These are phyloP conservation scores for Oxygymnocypris stewartii DNA, from an alignment of 2,113 vertebrate genomes.

Conservation along the genomic window DNA sequence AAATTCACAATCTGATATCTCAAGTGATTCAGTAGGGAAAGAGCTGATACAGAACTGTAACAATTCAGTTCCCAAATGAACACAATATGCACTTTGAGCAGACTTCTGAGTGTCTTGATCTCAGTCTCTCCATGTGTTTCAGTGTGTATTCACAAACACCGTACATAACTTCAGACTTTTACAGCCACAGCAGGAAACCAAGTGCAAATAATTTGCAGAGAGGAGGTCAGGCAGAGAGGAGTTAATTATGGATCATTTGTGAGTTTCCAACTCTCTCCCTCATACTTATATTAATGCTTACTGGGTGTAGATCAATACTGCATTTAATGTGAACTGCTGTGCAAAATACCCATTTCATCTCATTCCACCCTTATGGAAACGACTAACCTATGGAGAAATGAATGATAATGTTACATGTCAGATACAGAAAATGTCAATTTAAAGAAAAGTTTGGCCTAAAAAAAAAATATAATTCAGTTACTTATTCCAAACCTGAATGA, in stretches of 20 bases:
- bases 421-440: background rate
- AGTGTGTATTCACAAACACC: background rate
- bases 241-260: slow-evolving; percentile 32
- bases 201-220: background rate
- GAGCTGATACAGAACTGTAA: slow-evolving; percentile 10
- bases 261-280: slow-evolving; percentile 8
- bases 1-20: slow-evolving; percentile 16
- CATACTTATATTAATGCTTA: slow-evolving; percentile 22
- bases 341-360: slow-evolving; percentile 26
- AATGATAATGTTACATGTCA: background rate
- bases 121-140: background rate
- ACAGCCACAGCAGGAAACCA: background rate
- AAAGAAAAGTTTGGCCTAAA: background rate
- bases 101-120: background rate
- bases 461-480: background rate
- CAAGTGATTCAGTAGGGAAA: background rate
- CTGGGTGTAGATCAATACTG: slow-evolving; percentile 22
- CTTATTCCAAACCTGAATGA: background rate
- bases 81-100: background rate
- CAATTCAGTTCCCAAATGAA: background rate
- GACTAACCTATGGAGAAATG: background rate
- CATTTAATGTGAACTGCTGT: background rate
- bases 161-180: slow-evolving; percentile 8
- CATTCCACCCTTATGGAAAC: background rate
- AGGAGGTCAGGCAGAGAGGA: slow-evolving; percentile 5